Evolutionary conservation across 2,113 vertebrate genomes (phyloP).

Genomic region (Gambusia affinis): DNA sequence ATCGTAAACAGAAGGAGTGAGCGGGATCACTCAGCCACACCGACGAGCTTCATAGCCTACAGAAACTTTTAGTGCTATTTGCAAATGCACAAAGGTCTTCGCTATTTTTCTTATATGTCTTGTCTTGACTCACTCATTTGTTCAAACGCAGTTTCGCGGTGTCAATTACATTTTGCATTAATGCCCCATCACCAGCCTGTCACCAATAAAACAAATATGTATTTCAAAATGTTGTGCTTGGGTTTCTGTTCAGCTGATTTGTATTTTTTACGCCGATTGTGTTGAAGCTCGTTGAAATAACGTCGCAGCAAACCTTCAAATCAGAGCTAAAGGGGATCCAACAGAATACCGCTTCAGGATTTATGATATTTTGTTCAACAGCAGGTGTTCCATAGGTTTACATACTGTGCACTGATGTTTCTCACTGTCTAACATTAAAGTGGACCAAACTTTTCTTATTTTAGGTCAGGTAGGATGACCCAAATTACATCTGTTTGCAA

Average conservation of each 20-base stretch:
- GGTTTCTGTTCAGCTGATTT: background rate
- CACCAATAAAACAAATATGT: conserved; percentile 79
- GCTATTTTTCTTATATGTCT: conserved; percentile 9
- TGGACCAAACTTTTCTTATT: too few relatives aligned
- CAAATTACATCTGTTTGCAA: too few relatives aligned
- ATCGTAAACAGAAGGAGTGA: conserved; percentile 37
- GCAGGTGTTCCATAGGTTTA: too few relatives aligned
- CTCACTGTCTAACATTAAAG: too few relatives aligned
- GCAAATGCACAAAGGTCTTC: conserved; percentile 18
- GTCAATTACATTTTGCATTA: conserved; percentile 61
- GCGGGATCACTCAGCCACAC: conserved; percentile 31
- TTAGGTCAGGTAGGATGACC: too few relatives aligned
- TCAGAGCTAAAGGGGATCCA: background rate
- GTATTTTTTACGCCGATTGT: background rate
- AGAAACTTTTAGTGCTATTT: background rate
- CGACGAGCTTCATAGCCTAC: background rate
- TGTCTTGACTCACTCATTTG: conserved; percentile 34
- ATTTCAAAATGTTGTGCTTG: conserved; percentile 58
- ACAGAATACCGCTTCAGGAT: too few relatives aligned
- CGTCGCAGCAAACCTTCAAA: background rate
- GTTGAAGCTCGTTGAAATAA: background rate
- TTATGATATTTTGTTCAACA: too few relatives aligned
- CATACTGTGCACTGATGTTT: too few relatives aligned
- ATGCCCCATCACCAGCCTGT: conserved; percentile 73
- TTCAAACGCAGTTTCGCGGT: conserved; percentile 55